Evolutionary conservation across 2,888 invertebrate species (phyloP), one percentile per base, ranked within the genome.

Genomic region (Lasioglossum zephyrum): DNA sequence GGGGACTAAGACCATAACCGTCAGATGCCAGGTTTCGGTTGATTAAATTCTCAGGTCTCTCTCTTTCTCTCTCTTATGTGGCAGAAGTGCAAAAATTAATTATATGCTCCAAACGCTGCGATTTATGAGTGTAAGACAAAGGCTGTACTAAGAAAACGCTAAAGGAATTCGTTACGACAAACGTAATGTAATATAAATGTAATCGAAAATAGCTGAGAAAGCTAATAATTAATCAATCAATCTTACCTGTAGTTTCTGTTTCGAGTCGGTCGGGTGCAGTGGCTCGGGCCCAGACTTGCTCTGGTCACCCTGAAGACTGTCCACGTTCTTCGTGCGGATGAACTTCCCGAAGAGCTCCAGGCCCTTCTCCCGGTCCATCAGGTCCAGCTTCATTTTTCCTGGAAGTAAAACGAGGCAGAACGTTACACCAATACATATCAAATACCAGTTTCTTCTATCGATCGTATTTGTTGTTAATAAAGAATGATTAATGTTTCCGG

Each of bases 311-410:
- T 97, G 97, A 84, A 97, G 96, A n/a, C 96, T 95, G 18, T 97
- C 97, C n/a, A 97, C 96, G 94, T 98, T 97, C 95, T 98, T 98
- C 88, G 98, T 98, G 86, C 98, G 96, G 94, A 98, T 98, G 88
- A 98, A 96, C 95, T 98, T 98, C 81, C 97, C 97, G 95, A 98
- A 97, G 87, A 98, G 95, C 91, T 97, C 97, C 93, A 98, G 96
- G 76, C 97, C 97, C 93, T 97, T 96, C 83, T 96, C 96, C 95
- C 96, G 96, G 93, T 97, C 96, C 92, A 96, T 95, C 86, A 96
- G 93, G 73, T 95, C 95, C 92, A 96, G 93, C 95, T 96, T 96
- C 96, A 96, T 96, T 92, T 95, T 96, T 94, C 93, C 94, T 91
- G 36, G 90, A 92, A 86, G 8, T 73, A 84, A 60, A 49, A 5